Evolutionary conservation across 1,140 invertebrate species (phyloP).

Genomic region (Formica selysi): DNA sequence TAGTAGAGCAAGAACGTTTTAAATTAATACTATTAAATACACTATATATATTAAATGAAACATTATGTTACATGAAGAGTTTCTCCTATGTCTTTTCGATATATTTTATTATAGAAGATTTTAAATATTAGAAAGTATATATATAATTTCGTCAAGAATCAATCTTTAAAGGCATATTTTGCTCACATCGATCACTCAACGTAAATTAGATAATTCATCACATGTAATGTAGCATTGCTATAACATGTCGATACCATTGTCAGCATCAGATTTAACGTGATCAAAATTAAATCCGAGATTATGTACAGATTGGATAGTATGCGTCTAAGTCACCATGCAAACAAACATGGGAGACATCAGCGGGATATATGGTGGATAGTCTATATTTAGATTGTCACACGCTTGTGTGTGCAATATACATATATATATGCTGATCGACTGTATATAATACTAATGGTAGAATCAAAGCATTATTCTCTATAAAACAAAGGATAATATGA

Average conservation of each 20-base stretch:
- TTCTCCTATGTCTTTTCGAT: not conserved
- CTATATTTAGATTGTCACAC: conserved; percentile 67
- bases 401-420: conserved; percentile 49
- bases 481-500: conserved; percentile 6
- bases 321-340: conserved; percentile 74
- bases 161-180: conserved; percentile 13
- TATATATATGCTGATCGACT: conserved; percentile 63
- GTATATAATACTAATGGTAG: conserved; percentile 11
- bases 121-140: not conserved
- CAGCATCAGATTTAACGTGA: conserved; percentile 75
- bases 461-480: conserved; percentile 1
- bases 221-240: conserved; percentile 1
- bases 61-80: not conserved
- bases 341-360: conserved; percentile 47
- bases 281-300: conserved; percentile 81
- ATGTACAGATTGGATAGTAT: conserved; percentile 70
- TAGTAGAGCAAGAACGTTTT: not conserved
- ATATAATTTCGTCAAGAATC: not conserved
- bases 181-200: not conserved
- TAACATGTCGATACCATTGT: conserved; percentile 58
- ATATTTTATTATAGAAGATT: not conserved
- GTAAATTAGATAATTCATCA: not conserved
- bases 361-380: conserved; percentile 39
- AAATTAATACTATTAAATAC: not conserved
- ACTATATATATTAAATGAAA: not conserved